Percentiles rank a stretch among this genome's conserved stretches.
phyloP scores from a whole-genome alignment of 2,113 vertebrate species.

The Cavia aperea region DNA sequence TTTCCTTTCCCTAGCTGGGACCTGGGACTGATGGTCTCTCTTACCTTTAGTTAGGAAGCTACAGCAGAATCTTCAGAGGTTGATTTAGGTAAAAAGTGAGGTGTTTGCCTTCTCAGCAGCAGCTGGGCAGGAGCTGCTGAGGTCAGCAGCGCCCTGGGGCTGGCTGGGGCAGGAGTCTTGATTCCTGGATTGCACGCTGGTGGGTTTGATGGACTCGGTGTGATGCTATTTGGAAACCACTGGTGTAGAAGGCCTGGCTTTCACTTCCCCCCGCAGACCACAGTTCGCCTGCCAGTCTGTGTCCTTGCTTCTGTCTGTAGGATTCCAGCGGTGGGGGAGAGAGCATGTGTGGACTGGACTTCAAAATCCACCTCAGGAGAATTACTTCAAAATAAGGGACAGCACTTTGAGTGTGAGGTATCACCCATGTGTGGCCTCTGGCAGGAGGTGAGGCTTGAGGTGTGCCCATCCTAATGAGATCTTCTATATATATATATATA shows the following conservation, averaged over 20 bases:
- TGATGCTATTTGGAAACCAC: not conserved
- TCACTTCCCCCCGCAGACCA: not conserved
- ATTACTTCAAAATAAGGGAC: conserved; percentile 12
- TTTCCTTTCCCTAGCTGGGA: not conserved
- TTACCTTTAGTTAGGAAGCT: not conserved
- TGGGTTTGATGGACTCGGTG: not conserved
- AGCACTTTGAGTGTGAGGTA: not conserved
- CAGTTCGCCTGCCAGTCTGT: not conserved
- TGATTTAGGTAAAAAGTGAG: not conserved
- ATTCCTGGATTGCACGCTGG: not conserved
- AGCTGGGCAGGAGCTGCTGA: not conserved
- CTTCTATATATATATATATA: too few relatives aligned
- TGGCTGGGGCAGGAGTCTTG: not conserved
- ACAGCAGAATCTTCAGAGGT: not conserved
- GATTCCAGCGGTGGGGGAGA: not conserved
- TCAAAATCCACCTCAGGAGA: not conserved
- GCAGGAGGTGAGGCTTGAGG: not conserved
- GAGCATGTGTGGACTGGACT: not conserved
- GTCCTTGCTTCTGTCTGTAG: not conserved
- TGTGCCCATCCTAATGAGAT: not conserved
- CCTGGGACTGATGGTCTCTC: not conserved
- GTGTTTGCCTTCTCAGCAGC: not conserved
- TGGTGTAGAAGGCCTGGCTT: not conserved
- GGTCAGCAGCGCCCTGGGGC: not conserved
- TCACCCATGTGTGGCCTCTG: not conserved